Conservation (phyloP, 2,888 invertebrate species). For the Furcula furcula region DNA sequence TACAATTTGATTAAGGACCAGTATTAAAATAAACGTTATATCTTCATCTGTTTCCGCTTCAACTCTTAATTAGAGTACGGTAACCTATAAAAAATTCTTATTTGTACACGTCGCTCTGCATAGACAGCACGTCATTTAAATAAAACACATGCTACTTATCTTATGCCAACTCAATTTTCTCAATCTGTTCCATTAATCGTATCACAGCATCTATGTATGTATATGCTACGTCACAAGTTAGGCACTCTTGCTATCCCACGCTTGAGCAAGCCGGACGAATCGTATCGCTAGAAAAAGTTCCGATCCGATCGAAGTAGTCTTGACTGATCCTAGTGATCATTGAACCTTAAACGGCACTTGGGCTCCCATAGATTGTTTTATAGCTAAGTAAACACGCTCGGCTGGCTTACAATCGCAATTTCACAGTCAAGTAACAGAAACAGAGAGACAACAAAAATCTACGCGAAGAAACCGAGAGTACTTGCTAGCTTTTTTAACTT, state of each 20-base stretch:
- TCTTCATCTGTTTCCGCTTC: slow-evolving; percentile 38
- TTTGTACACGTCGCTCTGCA: slow-evolving; percentile 45
- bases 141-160: slow-evolving; percentile 54
- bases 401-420: slow-evolving; percentile 48
- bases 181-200: slow-evolving; percentile 73
- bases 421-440: slow-evolving; percentile 51
- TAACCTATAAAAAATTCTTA: slow-evolving; percentile 44
- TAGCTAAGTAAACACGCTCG: slow-evolving; percentile 42
- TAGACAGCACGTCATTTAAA: slow-evolving; percentile 45
- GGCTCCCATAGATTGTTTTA: slow-evolving; percentile 42
- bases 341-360: slow-evolving; percentile 52
- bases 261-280: slow-evolving; percentile 41
- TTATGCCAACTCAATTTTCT: slow-evolving; percentile 57
- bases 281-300: slow-evolving; percentile 51
- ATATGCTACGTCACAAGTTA: slow-evolving; percentile 43
- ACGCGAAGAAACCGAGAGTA: slow-evolving; percentile 34
- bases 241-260: slow-evolving; percentile 56
- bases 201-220: slow-evolving; percentile 42
- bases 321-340: slow-evolving; percentile 49
- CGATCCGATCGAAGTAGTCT: slow-evolving; percentile 41
- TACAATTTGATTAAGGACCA: slow-evolving; percentile 22
- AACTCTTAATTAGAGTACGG: slow-evolving; percentile 50
- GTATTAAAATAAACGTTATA: slow-evolving; percentile 30
- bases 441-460: slow-evolving; percentile 29
- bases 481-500: slow-evolving; percentile 23